Percentiles rank a stretch among this genome's conserved stretches.
Evolutionary conservation across 2,113 vertebrate genomes (phyloP).

Genomic region (Equus przewalskii): DNA sequence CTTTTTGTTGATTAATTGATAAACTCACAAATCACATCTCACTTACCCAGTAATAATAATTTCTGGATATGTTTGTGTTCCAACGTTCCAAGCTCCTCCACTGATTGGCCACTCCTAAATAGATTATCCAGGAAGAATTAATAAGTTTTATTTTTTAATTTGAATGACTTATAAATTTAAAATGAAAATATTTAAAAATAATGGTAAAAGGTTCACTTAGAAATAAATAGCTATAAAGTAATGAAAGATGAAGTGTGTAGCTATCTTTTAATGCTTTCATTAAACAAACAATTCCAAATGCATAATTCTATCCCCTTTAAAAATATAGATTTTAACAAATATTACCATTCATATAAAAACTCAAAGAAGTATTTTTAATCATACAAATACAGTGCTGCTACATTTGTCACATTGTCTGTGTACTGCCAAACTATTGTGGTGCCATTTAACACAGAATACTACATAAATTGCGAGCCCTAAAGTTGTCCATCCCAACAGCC

Average conservation of each 20-base stretch:
- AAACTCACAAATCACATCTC: conserved; percentile 65
- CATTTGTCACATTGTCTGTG: neutral
- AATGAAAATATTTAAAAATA: conserved; percentile 65
- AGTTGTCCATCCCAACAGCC: neutral
- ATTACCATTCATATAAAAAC: conserved; percentile 22
- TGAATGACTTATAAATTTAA: conserved; percentile 39
- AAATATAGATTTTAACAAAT: conserved; percentile 49
- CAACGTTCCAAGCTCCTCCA: conserved; percentile 97
- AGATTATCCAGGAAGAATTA: conserved; percentile 65
- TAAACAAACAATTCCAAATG: conserved; percentile 46
- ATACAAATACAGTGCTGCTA: neutral
- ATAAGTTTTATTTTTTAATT: conserved; percentile 47
- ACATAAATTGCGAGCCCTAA: neutral
- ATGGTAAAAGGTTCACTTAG: conserved; percentile 30
- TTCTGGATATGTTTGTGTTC: conserved; percentile 96
- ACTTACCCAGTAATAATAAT: conserved; percentile 99
- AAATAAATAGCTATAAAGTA: conserved; percentile 2
- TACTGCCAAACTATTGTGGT: neutral
- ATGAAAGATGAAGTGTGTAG: neutral
- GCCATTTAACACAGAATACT: conserved; percentile 9
- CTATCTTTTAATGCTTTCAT: conserved; percentile 48
- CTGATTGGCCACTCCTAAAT: conserved; percentile 97
- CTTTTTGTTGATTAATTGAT: conserved; percentile 44
- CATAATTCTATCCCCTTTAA: neutral
- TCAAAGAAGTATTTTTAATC: conserved; percentile 39